These are phyloP conservation scores for Heliocidaris erythrogramma DNA, from an alignment of 35 echinoderm and acorn worm genomes.

Conservation along the genomic window DNA sequence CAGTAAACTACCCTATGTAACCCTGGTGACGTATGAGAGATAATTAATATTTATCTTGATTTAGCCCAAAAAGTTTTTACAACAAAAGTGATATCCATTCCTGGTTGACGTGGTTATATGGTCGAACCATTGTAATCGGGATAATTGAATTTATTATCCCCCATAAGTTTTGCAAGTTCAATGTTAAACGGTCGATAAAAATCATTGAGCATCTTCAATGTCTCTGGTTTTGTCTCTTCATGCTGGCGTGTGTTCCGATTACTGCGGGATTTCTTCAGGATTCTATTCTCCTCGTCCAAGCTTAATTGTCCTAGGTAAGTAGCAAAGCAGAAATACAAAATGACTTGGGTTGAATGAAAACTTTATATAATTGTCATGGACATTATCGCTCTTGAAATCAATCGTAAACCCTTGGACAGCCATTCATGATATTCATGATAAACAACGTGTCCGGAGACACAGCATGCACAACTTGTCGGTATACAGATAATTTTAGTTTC, in stretches of 20 bases:
- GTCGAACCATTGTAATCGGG: neutral
- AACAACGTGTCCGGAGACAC: too few species aligned
- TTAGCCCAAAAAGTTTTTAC: too few species aligned
- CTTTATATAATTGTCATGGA: too few species aligned
- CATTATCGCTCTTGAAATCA: too few species aligned
- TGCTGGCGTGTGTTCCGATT: neutral
- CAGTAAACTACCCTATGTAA: too few species aligned
- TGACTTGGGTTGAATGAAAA: neutral
- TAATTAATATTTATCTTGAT: too few species aligned
- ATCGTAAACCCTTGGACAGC: too few species aligned
- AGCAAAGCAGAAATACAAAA: neutral
- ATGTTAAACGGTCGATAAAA: conserved; percentile 44
- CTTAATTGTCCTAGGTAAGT: neutral
- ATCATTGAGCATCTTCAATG: conserved; percentile 24
- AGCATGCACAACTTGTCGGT: too few species aligned
- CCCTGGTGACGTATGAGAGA: too few species aligned
- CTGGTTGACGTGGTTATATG: neutral
- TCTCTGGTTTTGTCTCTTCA: neutral
- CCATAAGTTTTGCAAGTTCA: conserved; percentile 24
- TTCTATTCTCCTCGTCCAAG: neutral
- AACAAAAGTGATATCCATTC: too few species aligned
- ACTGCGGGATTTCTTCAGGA: neutral
- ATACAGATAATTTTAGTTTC: too few species aligned
- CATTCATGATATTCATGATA: too few species aligned
- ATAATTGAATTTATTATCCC: conserved; percentile 36